Evolutionary conservation across 2,888 invertebrate species (phyloP), one percentile per base, ranked within the genome.

Genomic region (Serrognathus titanus): DNA sequence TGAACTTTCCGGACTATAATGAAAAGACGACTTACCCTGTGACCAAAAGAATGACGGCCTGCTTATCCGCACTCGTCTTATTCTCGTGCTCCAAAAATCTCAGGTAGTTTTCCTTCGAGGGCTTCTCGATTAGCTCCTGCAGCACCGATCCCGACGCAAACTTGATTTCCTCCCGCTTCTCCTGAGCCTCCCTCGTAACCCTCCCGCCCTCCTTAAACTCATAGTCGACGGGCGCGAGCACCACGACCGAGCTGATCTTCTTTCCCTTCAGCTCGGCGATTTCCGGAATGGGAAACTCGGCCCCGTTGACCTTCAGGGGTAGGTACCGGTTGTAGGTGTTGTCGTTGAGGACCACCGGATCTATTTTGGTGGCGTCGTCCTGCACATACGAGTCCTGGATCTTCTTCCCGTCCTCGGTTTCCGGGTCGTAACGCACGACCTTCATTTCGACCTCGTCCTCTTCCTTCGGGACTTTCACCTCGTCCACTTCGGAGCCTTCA

Each of bases 201-300:
- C 85, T 80, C 57, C 75, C 72, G 45, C 76, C 79, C 59, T 67
- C 76, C 31, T 74, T 69, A 65, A 81, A 82, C 71, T 85, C 85
- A 56, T 89, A 89, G 73, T 89, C 87, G 2, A 92, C 89, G 0
- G 92, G 92, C 2, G 92, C 92, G 60, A 93, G 75, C 1, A 92
- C 91, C 1, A 93, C 92, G 1, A 93, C 92, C 70, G 92, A 92
- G 8, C 90, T 86, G n/a, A 93, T 86, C 71, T 83, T 86, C 69
- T 88, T 87, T 48, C 89, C 90, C 68, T 82, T 83, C 20, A 93
- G 75, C 69, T 87, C 85, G n/a, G 85, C 84, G 20, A 85, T 86
- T 70, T 91, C 89, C 3, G 92, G 92, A 51, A 92, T 82, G 3
- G 93, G 92, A 71, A 93, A 93, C 66, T 91, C 88, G 31, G 90